Conservation (phyloP, 2,113 vertebrate genomes). For the Heptranchias perlo region DNA sequence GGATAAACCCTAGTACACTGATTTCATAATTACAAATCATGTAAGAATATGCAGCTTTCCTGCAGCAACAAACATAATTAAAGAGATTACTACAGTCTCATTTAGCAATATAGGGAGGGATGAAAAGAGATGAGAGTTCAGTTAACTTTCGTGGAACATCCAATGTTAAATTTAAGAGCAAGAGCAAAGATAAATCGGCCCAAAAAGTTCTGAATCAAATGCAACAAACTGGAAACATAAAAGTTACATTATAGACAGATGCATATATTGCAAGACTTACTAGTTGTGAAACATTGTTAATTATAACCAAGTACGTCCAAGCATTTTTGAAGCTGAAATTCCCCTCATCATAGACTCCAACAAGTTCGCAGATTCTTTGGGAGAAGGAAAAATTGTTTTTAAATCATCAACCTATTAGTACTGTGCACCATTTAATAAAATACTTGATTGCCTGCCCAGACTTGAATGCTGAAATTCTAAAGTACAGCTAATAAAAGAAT, state of each 20-base stretch:
- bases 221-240: not conserved
- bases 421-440: not conserved
- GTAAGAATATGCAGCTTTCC: not conserved
- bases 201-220: not conserved
- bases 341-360: conserved; percentile 85
- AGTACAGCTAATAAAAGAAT: not conserved
- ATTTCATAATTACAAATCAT: not conserved
- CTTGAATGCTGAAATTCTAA: not conserved
- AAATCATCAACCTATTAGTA: too few relatives aligned
- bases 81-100: not conserved
- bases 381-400: conserved; percentile 40
- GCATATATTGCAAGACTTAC: conserved; percentile 58
- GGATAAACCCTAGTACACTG: not conserved
- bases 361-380: conserved; percentile 80
- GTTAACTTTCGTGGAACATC: not conserved
- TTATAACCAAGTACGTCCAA: conserved; percentile 96
- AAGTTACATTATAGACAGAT: not conserved
- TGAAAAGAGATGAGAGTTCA: not conserved
- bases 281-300: conserved; percentile 94
- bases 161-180: not conserved
- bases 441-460: not conserved
- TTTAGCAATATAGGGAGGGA: not conserved
- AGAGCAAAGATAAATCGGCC: not conserved
- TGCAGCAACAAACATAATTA: not conserved
- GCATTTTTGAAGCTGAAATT: conserved; percentile 91